Evolutionary conservation across 2,113 vertebrate genomes (phyloP).

Genomic region (Neolamprologus longior): DNA sequence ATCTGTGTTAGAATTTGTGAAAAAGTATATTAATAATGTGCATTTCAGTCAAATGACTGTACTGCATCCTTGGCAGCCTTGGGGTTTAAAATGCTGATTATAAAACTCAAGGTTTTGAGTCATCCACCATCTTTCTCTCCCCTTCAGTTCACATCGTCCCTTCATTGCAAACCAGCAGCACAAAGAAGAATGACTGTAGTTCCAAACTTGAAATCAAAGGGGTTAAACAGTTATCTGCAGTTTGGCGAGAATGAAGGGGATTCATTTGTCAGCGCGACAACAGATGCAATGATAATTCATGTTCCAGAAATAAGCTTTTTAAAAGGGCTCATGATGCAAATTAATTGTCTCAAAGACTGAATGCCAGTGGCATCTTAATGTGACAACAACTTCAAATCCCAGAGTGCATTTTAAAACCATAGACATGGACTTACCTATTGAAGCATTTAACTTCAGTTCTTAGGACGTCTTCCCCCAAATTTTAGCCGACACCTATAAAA

Average conservation of each 20-base stretch:
- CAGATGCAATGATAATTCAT: fast-evolving
- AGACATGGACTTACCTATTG: neutral
- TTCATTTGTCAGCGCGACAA: neutral
- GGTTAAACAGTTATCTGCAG: fast-evolving
- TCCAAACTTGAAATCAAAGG: neutral
- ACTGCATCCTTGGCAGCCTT: neutral
- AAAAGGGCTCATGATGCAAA: neutral
- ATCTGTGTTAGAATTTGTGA: neutral
- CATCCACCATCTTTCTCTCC: neutral
- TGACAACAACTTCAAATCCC: neutral
- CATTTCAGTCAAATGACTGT: neutral
- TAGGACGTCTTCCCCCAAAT: neutral
- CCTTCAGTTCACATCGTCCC: neutral
- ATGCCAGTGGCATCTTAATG: neutral
- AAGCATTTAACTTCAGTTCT: neutral
- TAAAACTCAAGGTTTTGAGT: neutral
- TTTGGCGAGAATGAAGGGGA: neutral
- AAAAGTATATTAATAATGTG: neutral
- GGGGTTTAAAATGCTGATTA: neutral
- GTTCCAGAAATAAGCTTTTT: neutral
- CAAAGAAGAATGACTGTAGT: neutral
- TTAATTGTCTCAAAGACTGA: neutral
- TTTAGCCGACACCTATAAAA: neutral
- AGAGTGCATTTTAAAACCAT: neutral
- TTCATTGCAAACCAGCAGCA: fast-evolving